Percentiles rank a stretch among this genome's conserved stretches.
phyloP scores from a whole-genome alignment of 2,113 vertebrate species.

The Cacatua alba region DNA sequence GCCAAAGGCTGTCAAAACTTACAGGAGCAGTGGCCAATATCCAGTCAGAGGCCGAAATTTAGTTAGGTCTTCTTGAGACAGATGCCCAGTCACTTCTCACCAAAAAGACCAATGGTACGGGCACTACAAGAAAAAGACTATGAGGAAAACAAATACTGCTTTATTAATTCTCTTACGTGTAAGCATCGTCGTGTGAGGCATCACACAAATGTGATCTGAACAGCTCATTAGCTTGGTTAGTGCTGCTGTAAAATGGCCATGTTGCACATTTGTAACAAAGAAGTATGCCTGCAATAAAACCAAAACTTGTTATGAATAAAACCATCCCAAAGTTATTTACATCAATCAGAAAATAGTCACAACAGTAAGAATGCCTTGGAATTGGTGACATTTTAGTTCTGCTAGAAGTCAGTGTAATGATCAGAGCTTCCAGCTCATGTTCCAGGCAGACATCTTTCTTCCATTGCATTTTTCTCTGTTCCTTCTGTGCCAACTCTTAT shows the following conservation, averaged over 20 bases:
- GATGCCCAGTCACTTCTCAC: background rate
- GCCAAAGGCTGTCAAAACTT: background rate
- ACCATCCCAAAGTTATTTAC: background rate
- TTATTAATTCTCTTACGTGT: background rate
- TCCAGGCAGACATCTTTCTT: conserved; percentile 51
- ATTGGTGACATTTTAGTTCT: background rate
- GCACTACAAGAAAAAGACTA: background rate
- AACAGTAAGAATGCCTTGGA: rapidly evolving
- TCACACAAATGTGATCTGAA: background rate
- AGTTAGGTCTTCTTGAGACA: background rate
- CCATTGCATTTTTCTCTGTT: conserved; percentile 37
- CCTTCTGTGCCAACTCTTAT: conserved; percentile 67
- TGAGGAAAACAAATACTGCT: background rate
- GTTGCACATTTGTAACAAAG: background rate
- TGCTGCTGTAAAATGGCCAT: background rate
- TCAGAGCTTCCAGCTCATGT: conserved; percentile 15
- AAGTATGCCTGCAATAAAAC: background rate
- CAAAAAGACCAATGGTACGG: background rate
- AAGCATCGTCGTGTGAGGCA: background rate
- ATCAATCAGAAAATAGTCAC: rapidly evolving
- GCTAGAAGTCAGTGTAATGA: background rate
- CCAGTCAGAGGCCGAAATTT: background rate
- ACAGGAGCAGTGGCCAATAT: background rate
- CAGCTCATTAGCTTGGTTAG: background rate
- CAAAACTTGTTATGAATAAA: background rate